A percentile compares a stretch with the other conserved stretches of the same genome.
These are phyloP conservation scores for Onychomys leucogaster DNA, from an alignment of 2,797 vertebrate species.

Conservation along the genomic window DNA sequence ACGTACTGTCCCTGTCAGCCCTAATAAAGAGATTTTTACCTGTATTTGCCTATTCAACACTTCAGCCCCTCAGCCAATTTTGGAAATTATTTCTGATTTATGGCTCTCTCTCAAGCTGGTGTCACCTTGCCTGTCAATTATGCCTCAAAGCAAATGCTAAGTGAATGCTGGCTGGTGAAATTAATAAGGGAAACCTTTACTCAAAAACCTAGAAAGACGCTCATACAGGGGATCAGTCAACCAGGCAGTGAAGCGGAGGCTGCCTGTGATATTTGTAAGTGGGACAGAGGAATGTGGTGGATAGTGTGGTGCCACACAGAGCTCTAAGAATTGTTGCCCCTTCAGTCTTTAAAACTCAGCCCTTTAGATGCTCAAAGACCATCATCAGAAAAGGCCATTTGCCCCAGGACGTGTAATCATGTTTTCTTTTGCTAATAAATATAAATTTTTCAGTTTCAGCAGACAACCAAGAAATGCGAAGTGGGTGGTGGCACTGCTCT, in stretches of 20 bases:
- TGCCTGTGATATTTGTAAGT: constrained; percentile 77
- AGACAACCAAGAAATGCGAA: background rate
- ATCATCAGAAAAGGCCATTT: rapidly evolving
- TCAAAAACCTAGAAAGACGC: constrained; percentile 79
- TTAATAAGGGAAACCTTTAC: constrained; percentile 91
- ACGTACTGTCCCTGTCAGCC: constrained; percentile 89
- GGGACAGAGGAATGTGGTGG: background rate
- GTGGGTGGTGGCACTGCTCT: rapidly evolving
- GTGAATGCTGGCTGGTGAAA: constrained; percentile 88
- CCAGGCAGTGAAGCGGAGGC: constrained; percentile 74
- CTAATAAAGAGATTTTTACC: constrained; percentile 92
- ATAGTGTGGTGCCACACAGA: background rate
- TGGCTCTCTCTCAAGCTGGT: constrained; percentile 87
- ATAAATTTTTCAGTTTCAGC: background rate
- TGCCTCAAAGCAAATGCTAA: constrained; percentile 92
- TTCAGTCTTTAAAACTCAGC: background rate
- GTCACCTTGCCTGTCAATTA: constrained; percentile 91
- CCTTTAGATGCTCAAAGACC: background rate
- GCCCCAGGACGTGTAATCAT: background rate
- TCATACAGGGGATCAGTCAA: constrained; percentile 82
- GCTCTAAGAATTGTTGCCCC: background rate
- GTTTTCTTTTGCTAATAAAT: background rate
- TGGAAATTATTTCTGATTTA: constrained; percentile 93
- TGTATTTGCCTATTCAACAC: constrained; percentile 92
- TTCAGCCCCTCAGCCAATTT: constrained; percentile 89